Base-by-base conservation (phyloP, 2,113 vertebrate species). In the Axis porcinus region DNA sequence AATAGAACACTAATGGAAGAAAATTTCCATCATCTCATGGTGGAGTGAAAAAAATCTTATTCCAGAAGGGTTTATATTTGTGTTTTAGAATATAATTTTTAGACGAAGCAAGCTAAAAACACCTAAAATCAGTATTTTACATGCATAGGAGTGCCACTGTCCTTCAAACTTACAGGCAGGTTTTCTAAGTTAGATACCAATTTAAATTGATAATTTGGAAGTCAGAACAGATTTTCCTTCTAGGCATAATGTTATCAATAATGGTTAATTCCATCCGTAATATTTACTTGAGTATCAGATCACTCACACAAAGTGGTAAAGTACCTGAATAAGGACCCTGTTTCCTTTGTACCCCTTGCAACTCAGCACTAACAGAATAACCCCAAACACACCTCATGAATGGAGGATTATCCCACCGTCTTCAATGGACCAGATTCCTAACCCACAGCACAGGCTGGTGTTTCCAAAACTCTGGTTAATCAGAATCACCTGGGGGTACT, bases 1-100 rank as follows among this genome's bases (percentile, higher is more conserved):
- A 98, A 96, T 96, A 96, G 97, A 97, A 86, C 23, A 70, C 16
- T 55, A 64, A 88, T 13, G 45, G 27, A 86, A 93, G 25, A 64
- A 97, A 93, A 92, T 25, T 60, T 17, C 47, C 14, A 95, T 15
- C 21, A 57, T 78, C 13, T 25, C 25, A 76, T 50, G 47, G 47
- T 13, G 1, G 12, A 2, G 9, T 70, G 67, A 4, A 8, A 4
- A 14, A 40, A 6, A 21, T 36, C 58, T 79, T 83, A 94, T 19
- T 45, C 45, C 60, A 57, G 40, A 79, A 97, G 11, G 4, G 6
- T 74, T 79, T 86, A 67, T 36, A 86, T 91, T 54, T 81, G 36
- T 30, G 54, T 58, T 82, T 91, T 84, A 62, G 33, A 92, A 90
- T 54, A 14, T 23, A 79, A 60, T 45, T 96, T 93, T 79, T 95